Evolutionary conservation across 2,888 invertebrate species (phyloP).

Genomic region (Drosophila tripunctata): DNA sequence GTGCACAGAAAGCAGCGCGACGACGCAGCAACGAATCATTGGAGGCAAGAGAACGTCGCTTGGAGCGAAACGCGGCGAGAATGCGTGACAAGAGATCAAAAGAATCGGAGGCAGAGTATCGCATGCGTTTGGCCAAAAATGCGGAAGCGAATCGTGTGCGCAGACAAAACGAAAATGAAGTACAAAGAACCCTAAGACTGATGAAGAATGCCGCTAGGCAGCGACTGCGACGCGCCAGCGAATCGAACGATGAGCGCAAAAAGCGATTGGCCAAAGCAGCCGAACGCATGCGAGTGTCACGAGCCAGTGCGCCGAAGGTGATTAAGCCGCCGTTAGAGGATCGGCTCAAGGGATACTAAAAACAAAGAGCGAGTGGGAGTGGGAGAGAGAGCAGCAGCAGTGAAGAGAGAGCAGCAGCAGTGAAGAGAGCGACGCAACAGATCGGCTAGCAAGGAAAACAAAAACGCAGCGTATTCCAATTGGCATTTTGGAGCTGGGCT

Average conservation of each 20-base stretch:
- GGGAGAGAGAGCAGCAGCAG: neutral
- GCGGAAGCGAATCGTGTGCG: conserved; percentile 84
- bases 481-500: conserved; percentile 74
- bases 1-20: conserved; percentile 81
- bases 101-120: conserved; percentile 83
- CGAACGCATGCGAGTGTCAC: conserved; percentile 83
- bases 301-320: conserved; percentile 83
- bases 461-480: too few species aligned
- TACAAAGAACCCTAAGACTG: conserved; percentile 84
- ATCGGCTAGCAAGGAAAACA: too few species aligned
- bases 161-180: conserved; percentile 84
- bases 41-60: conserved; percentile 82
- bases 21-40: conserved; percentile 84
- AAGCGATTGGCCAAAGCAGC: conserved; percentile 83
- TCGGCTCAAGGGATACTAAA: conserved; percentile 83
- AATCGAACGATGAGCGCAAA: conserved; percentile 83
- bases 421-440: too few species aligned
- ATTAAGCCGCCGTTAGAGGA: conserved; percentile 84
- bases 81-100: conserved; percentile 84
- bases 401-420: neutral
- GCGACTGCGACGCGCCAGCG: conserved; percentile 83
- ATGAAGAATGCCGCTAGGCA: conserved; percentile 84
- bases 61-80: conserved; percentile 84
- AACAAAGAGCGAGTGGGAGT: neutral
- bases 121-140: conserved; percentile 83